These are phyloP conservation scores for Bufo gargarizans DNA, from an alignment of 2,113 vertebrate species.

Conservation along the genomic window DNA sequence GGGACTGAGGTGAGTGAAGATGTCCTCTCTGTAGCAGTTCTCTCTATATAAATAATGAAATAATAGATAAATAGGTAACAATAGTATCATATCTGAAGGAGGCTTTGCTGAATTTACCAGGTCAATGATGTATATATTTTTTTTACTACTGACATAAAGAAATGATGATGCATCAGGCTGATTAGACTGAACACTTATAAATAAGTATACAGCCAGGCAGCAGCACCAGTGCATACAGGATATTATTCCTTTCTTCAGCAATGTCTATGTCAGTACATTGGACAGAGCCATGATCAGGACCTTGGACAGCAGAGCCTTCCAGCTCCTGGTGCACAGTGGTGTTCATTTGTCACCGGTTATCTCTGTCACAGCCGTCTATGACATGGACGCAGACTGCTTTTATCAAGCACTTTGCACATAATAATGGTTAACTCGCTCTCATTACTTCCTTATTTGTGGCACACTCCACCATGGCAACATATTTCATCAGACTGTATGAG, in stretches of 20 bases:
- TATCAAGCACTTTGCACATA: slow-evolving; percentile 39
- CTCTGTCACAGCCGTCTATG: not conserved
- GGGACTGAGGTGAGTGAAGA: too few species aligned
- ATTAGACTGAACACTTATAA: not conserved
- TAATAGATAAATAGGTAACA: too few species aligned
- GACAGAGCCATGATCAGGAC: slow-evolving; percentile 10
- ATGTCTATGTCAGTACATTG: not conserved
- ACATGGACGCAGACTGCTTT: not conserved
- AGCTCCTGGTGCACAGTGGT: not conserved
- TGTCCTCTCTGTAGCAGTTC: too few species aligned
- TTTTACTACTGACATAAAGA: too few species aligned
- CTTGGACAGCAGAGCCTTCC: slow-evolving; percentile 14
- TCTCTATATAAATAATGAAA: too few species aligned
- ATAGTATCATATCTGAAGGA: too few species aligned
- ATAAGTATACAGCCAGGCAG: not conserved
- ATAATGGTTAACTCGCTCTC: not conserved
- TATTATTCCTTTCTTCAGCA: not conserved
- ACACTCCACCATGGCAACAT: slow-evolving; percentile 17
- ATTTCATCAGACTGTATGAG: slow-evolving; percentile 3
- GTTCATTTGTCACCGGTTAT: slow-evolving; percentile 16
- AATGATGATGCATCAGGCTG: too few species aligned
- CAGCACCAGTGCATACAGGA: not conserved
- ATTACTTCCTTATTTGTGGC: slow-evolving; percentile 21
- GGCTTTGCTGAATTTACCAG: too few species aligned
- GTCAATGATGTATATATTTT: too few species aligned